Evolutionary conservation across 30 jellyfish, hydroid and myxozoan species (phyloP), one percentile per base, ranked within the genome.

Genomic region (Aurelia sp.): DNA sequence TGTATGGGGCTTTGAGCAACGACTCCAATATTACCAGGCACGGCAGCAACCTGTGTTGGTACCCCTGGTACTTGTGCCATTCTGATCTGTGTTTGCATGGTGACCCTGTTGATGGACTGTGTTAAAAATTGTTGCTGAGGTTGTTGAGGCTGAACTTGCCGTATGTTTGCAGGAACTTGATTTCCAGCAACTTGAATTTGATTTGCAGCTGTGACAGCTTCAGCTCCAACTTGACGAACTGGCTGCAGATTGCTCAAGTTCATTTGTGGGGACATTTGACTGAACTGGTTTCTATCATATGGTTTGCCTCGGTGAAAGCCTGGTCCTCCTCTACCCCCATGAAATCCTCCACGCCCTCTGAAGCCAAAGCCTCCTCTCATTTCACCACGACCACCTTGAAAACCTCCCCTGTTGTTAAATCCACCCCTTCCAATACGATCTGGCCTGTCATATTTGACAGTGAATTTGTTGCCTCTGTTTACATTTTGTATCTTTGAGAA

Each of bases 401-500:
- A 50, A n/a, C 74, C 92, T 22, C 92, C 82, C 47, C 92, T 51
- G 11, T 59, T 53, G 35, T 51, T 21, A 70, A 33, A 30, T 16
- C 76, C 84, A 40, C 86, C 92, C 35, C 80, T 62, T 5, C 86
- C 92, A 13, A 75, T 53, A 15, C 83, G 75, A 60, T 59, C 94
- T 66, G 80, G 83, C 44, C 79, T 82, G 35, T 63, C 82, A 21
- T 66, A 50, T 65, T 50, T 60, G 30, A 76, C 76, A 0, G 84
- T 72, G 40, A 38, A 63, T 53, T 87, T 87, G 47, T 87, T 87
- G 13, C 81, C 81, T 48, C 96, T 65, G 67, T 87, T 87, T 8
- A 87, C 76, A 31, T 72, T 70, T 78, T 85, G 92, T 8, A 31
- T 86, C 74, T 63, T 81, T 8, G 98, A 87, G 24, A 92, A 61